A percentile compares a stretch with the other conserved stretches of the same genome.
Evolutionary conservation across 2,888 invertebrate genomes (phyloP).

Genomic region (Cyrtodaria siliqua): DNA sequence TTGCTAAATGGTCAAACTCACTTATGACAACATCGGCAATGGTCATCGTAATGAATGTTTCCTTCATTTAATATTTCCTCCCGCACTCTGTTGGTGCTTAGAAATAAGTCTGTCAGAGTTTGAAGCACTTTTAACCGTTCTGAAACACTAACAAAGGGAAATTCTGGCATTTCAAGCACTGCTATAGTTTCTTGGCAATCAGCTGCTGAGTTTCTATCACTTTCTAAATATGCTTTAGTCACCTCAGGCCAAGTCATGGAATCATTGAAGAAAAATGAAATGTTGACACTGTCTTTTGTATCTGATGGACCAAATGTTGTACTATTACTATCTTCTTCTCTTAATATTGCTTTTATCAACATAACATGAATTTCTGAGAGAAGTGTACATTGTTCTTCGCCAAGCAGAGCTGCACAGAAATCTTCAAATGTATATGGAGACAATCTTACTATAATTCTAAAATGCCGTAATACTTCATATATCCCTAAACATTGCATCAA

Average conservation of each 20-base stretch:
- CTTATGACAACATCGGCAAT: conserved; percentile 86
- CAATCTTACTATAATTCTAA: conserved; percentile 93
- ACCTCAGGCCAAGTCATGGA: conserved; percentile 98
- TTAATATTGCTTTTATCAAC: conserved; percentile 92
- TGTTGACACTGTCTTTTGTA: conserved; percentile 98
- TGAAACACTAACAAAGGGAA: conserved; percentile 81
- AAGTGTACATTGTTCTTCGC: conserved; percentile 96
- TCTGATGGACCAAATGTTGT: conserved; percentile 98
- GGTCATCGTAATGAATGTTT: conserved; percentile 87
- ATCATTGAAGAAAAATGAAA: conserved; percentile 96
- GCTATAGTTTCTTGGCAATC: conserved; percentile 81
- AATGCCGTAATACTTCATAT: conserved; percentile 98
- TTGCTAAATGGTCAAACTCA: no score
- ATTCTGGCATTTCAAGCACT: conserved; percentile 80
- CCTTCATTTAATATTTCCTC: conserved; percentile 98
- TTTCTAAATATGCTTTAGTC: conserved; percentile 95
- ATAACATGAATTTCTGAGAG: conserved; percentile 97
- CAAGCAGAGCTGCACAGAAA: conserved; percentile 96
- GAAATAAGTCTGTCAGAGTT: conserved; percentile 97
- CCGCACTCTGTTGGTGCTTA: conserved; percentile 96
- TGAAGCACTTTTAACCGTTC: conserved; percentile 88
- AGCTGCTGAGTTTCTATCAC: conserved; percentile 91
- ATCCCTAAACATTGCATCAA: conserved; percentile 94
- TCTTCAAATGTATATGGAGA: conserved; percentile 98
- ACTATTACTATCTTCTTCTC: conserved; percentile 87